Evolutionary conservation across 2,888 invertebrate genomes (phyloP).

Genomic region (Eurois occulta): DNA sequence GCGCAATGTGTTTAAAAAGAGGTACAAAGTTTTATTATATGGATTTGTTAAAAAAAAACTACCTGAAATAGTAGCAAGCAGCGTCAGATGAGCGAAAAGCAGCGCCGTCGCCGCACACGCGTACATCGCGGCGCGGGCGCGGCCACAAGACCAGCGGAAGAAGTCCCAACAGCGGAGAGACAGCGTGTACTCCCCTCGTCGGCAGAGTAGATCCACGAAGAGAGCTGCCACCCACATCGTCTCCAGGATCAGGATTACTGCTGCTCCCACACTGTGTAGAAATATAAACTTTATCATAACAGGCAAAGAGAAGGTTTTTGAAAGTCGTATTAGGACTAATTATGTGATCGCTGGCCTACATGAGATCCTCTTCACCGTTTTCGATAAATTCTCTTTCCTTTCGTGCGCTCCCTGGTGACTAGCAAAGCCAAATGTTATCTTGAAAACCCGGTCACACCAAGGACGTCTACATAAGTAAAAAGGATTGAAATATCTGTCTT

Average conservation of each 20-base stretch:
- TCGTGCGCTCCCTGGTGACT: background rate
- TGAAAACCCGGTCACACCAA: background rate
- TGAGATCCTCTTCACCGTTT: too few species aligned
- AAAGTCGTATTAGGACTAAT: background rate
- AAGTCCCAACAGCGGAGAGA: conserved; percentile 88
- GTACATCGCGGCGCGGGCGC: conserved; percentile 86
- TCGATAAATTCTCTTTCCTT: background rate
- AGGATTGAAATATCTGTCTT: background rate
- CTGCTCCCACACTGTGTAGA: conserved; percentile 81
- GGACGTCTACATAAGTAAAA: background rate
- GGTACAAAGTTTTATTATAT: too few species aligned
- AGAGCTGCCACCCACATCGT: conserved; percentile 88
- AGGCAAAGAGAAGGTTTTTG: background rate
- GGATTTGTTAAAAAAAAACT: too few species aligned
- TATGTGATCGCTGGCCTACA: too few species aligned
- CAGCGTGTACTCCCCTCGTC: conserved; percentile 86
- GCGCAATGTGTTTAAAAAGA: too few species aligned
- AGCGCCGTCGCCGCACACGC: conserved; percentile 87
- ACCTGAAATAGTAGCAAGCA: conserved; percentile 83
- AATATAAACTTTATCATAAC: background rate
- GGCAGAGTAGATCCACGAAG: conserved; percentile 86
- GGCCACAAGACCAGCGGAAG: conserved; percentile 86
- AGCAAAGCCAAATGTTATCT: background rate
- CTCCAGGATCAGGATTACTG: conserved; percentile 83
- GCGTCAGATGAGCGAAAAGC: conserved; percentile 84